phyloP scores from a whole-genome alignment of 1,140 invertebrate genomes.

The Bacillus rossius region DNA sequence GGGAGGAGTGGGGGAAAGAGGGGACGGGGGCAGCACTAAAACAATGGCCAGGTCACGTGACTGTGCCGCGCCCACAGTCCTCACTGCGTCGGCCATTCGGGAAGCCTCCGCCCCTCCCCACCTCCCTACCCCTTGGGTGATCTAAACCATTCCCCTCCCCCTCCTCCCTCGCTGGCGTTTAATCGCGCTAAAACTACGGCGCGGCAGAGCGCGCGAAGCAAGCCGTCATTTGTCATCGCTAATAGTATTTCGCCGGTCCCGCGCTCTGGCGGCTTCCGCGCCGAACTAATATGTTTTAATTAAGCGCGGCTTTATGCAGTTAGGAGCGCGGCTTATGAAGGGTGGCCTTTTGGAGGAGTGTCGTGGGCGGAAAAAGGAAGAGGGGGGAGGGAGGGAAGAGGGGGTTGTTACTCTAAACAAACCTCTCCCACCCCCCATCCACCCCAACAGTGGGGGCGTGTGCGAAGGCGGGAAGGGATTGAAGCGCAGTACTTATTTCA shows the following conservation, averaged over 20 bases:
- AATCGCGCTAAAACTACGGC: slow-evolving; percentile 7
- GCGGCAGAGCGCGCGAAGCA: neutral
- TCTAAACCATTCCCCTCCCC: too few relatives aligned
- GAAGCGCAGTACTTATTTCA: slow-evolving; percentile 18
- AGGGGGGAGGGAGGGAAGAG: neutral
- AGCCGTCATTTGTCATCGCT: slow-evolving; percentile 16
- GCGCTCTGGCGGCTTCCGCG: slow-evolving; percentile 6
- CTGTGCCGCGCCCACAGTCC: too few relatives aligned
- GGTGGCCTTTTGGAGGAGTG: too few relatives aligned
- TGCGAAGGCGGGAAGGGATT: neutral
- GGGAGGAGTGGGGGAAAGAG: too few relatives aligned
- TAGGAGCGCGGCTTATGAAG: slow-evolving; percentile 13
- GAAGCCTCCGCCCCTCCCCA: too few relatives aligned
- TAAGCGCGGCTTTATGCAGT: slow-evolving; percentile 18
- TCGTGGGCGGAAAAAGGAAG: neutral
- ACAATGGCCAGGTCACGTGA: too few relatives aligned
- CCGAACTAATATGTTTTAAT: slow-evolving; percentile 18
- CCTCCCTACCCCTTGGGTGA: too few relatives aligned
- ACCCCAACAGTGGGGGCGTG: too few relatives aligned
- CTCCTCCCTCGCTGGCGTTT: too few relatives aligned
- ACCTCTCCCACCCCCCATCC: neutral
- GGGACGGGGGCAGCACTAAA: too few relatives aligned
- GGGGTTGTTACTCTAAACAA: slow-evolving; percentile 10
- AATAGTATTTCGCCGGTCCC: slow-evolving; percentile 12
- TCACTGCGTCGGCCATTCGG: too few relatives aligned